Base-by-base conservation (phyloP, 1,140 invertebrate species). In the Bombus superbus region DNA sequence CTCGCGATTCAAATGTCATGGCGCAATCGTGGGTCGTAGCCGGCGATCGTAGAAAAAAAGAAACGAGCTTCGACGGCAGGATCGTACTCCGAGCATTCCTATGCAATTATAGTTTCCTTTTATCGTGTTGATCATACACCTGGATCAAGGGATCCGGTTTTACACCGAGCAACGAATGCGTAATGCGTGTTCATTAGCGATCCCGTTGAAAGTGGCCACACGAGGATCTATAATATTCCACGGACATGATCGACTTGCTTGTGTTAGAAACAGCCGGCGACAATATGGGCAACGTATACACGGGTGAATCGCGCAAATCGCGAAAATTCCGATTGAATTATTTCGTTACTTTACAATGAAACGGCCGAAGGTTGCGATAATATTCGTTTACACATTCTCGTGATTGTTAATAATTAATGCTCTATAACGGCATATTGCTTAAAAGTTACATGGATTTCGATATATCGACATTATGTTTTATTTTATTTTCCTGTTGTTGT, bases 41-140 rank as follows among this genome's bases (percentile, higher is more conserved):
- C 42, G 64, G 44, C 10, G 64, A 86, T 83, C 73, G 62, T 40
- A 77, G 72, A 68, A 15, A 64, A 74, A 64, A 42, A 22, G 32
- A 83, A 83, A 78, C 35, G 47, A 78, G 8, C 53, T 38, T 13
- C n/a, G 25, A 25, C 6, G 68, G 44, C 72, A 64, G 78, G 62
- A 86, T 86, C 88, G 79, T 77, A 72, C 59, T 10, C 32, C 42
- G 9, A 47, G 66, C 79, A 88, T 86, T 88, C 87, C 66, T 76
- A 15, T 2, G 82, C 88, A 89, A 89, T 89, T 88, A 88, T 89
- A 88, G 84, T 83, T 71, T 86, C 88, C 85, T 89, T 89, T 86
- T 89, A 89, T 89, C 85, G 88, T 69, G 88, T 85, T 44, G 88
- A 89, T 89, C 88, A 83, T 86, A 81, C 88, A 89, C 80, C 87